Evolutionary conservation across 2,113 vertebrate genomes (phyloP).

Genomic region (Rutilus rutilus): DNA sequence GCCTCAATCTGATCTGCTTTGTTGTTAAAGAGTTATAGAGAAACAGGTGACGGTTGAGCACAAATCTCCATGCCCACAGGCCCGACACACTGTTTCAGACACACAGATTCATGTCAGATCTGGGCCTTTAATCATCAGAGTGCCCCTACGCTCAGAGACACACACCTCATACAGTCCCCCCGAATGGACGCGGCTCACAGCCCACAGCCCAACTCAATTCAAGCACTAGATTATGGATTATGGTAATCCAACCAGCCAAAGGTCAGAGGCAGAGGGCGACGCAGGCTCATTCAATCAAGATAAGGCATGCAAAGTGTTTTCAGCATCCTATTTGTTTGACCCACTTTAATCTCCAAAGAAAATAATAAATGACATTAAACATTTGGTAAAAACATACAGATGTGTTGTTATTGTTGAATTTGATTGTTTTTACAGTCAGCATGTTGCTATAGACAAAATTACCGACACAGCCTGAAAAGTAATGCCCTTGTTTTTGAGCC

Average conservation of each 20-base stretch:
- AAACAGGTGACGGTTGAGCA: background rate
- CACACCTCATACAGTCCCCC: slow-evolving; percentile 56
- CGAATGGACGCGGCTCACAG: slow-evolving; percentile 61
- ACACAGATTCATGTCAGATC: slow-evolving; percentile 44
- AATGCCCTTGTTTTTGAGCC: background rate
- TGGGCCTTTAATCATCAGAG: slow-evolving; percentile 68
- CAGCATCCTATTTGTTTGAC: slow-evolving; percentile 35
- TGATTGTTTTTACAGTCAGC: background rate
- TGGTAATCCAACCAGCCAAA: slow-evolving; percentile 65
- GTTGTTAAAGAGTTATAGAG: slow-evolving; percentile 33
- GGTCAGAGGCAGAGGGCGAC: slow-evolving; percentile 16
- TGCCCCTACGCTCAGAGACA: slow-evolving; percentile 63
- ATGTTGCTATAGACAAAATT: background rate
- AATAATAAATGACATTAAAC: slow-evolving; percentile 13
- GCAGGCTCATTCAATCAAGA: slow-evolving; percentile 55
- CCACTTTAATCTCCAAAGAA: slow-evolving; percentile 17
- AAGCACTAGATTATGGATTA: slow-evolving; percentile 73
- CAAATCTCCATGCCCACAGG: slow-evolving; percentile 8
- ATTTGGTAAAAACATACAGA: background rate
- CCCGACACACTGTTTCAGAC: slow-evolving; percentile 56
- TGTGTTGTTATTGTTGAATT: background rate
- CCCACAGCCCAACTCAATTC: slow-evolving; percentile 53
- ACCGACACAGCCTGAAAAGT: background rate
- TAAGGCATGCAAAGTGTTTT: slow-evolving; percentile 43
- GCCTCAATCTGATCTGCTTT: slow-evolving; percentile 38